These are phyloP conservation scores for Bovichtus variegatus DNA, from an alignment of 2,797 vertebrate species.

Conservation along the genomic window DNA sequence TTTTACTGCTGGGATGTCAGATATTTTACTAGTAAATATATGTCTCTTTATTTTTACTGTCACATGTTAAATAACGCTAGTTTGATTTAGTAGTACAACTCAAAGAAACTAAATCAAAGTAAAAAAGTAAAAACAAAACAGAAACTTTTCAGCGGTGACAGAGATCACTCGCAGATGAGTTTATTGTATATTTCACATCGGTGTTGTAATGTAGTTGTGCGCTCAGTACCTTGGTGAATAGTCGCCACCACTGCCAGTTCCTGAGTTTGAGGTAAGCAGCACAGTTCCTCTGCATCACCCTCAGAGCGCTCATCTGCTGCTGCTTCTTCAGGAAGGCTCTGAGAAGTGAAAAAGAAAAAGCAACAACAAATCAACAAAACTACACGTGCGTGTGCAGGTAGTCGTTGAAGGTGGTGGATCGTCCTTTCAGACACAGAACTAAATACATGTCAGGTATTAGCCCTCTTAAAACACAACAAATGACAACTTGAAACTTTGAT, in stretches of 20 bases:
- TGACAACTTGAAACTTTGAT: not conserved
- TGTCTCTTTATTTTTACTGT: not conserved
- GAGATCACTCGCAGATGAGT: not conserved
- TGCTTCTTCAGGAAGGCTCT: slow-evolving; percentile 92
- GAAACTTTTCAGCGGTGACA: not conserved
- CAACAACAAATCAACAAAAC: slow-evolving; percentile 12
- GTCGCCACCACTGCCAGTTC: slow-evolving; percentile 96
- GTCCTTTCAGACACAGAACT: not conserved
- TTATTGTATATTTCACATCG: not conserved
- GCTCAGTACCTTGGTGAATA: slow-evolving; percentile 90
- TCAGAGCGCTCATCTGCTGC: slow-evolving; percentile 92
- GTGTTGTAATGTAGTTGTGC: not conserved
- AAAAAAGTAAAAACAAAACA: not conserved
- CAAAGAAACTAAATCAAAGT: not conserved
- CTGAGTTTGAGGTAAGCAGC: slow-evolving; percentile 93
- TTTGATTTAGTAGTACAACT: not conserved
- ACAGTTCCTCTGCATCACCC: slow-evolving; percentile 95
- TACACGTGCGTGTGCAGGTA: not conserved
- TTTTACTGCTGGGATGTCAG: not conserved
- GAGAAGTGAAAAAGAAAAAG: slow-evolving; percentile 21
- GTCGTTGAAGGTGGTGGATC: not conserved
- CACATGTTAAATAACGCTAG: not conserved
- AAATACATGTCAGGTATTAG: not conserved
- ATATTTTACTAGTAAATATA: not conserved
- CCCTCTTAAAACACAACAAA: not conserved